Conservation (phyloP, 2,888 invertebrate species). For the Fragum fragum region DNA sequence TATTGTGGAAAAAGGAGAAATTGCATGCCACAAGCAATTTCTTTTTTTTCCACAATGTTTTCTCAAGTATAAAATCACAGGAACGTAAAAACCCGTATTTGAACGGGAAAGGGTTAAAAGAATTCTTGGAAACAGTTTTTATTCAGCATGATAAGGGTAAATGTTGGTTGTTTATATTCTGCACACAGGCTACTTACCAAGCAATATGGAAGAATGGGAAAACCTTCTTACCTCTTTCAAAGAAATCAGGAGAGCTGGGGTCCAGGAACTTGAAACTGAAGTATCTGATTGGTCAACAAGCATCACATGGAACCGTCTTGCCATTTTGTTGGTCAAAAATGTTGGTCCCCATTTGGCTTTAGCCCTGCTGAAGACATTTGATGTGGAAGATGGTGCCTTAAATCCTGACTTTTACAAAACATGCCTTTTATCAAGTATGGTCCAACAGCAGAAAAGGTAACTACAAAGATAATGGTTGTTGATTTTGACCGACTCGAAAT, state of each 20-base stretch:
- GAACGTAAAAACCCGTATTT: no score
- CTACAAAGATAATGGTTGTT: no score
- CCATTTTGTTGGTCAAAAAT: slow-evolving; percentile 70
- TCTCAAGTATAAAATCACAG: no score
- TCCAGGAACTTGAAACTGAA: slow-evolving; percentile 36
- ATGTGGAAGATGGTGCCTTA: slow-evolving; percentile 57
- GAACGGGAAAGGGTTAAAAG: no score
- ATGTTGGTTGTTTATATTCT: no score
- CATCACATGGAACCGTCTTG: slow-evolving; percentile 73
- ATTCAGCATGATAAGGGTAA: no score
- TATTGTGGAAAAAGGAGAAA: no score
- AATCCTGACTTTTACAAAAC: slow-evolving; percentile 70
- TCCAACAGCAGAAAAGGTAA: slow-evolving; percentile 73
- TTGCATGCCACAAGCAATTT: no score
- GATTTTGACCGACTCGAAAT: no score
- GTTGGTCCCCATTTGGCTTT: slow-evolving; percentile 70
- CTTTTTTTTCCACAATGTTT: no score
- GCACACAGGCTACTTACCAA: slow-evolving; percentile 70
- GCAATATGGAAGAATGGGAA: slow-evolving; percentile 71
- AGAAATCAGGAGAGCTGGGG: slow-evolving; percentile 14
- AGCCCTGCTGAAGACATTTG: slow-evolving; percentile 65
- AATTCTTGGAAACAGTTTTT: no score
- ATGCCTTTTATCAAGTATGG: slow-evolving; percentile 69
- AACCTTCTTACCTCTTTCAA: slow-evolving; percentile 37
- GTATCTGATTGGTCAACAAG: slow-evolving; percentile 51